phyloP scores from a whole-genome alignment of 2,113 vertebrate species.

The Anseranas semipalmata region DNA sequence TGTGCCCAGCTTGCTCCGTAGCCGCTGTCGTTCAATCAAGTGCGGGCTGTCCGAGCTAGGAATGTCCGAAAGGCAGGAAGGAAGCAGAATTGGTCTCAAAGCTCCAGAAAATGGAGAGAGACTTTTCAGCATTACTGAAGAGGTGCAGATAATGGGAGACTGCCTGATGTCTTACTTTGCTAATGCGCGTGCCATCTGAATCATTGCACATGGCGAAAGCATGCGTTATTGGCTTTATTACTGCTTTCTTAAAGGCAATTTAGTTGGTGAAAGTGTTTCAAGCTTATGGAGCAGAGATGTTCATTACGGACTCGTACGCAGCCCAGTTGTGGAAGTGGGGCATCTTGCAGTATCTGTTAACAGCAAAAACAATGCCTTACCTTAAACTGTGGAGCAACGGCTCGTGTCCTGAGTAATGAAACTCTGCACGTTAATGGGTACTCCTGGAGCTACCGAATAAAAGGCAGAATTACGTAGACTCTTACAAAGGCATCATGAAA shows the following conservation, averaged over 20 bases:
- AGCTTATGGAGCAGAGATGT: neutral
- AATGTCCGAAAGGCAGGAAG: neutral
- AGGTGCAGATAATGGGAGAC: neutral
- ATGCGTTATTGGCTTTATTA: fast-evolving
- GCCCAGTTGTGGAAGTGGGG: fast-evolving
- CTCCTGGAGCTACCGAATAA: neutral
- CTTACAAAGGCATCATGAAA: neutral
- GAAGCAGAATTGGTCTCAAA: neutral
- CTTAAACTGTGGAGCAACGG: neutral
- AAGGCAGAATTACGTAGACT: neutral
- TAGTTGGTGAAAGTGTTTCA: neutral
- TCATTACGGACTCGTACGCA: fast-evolving
- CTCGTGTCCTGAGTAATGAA: fast-evolving
- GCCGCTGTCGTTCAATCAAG: neutral
- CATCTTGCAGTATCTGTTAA: neutral
- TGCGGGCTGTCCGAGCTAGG: neutral
- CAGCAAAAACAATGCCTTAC: neutral
- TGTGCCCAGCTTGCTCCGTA: neutral
- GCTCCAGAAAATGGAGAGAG: neutral
- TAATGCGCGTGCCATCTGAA: neutral
- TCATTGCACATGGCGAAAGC: neutral
- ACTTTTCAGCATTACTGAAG: fast-evolving
- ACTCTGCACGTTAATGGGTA: fast-evolving
- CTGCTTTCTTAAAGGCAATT: neutral
- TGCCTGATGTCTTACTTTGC: neutral